Evolutionary conservation across 1,140 invertebrate genomes (phyloP), one percentile per base, ranked within the genome.

Genomic region (Papilio helenus): DNA sequence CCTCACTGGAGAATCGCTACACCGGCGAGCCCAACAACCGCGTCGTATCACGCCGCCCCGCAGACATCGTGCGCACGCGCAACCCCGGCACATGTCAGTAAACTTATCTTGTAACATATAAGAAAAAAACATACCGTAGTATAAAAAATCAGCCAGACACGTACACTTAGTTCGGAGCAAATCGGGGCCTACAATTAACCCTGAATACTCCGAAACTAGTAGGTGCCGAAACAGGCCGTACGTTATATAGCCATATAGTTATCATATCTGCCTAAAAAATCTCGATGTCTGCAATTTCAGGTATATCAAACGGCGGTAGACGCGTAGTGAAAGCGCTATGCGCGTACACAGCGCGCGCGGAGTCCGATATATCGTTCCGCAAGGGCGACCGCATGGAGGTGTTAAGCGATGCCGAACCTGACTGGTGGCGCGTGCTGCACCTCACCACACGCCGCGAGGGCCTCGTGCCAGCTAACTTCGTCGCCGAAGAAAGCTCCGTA

Each of bases 351-450:
- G 98, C 98, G 5, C 95, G 98, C 80, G 98, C 98, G 88, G 97
- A 97, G 86, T 97, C 97, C 51, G 98, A 99, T 95, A 97, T 99
- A 55, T 98, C 97, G 81, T 99, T 99, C 94, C 95, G 97, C 84
- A 99, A 98, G 94, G 98, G 98, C 79, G 98, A 99, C 93, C 96
- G 97, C 39, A 97, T 99, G 96, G 97, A 98, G 90, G 97, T 99
- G 42, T 93, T 98, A 79, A 97, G 98, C 90, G 98, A 98, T 89
- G 97, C 97, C 83, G 98, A 99, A 91, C 95, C 97, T 16, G 98
- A 99, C 93, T 99, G 98, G 98, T 98, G 98, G 97, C 96, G 97
- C 88, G 98, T 99, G n/a, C 94, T 97, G 80, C 98, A 99, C 92
- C 94, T 98, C 65, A 96, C 95, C 79, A 98, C 97, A 73, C 96